Percentiles rank a stretch among this genome's conserved stretches.
Evolutionary conservation across 2,797 vertebrate genomes (phyloP).

Genomic region (Scleropages formosus): DNA sequence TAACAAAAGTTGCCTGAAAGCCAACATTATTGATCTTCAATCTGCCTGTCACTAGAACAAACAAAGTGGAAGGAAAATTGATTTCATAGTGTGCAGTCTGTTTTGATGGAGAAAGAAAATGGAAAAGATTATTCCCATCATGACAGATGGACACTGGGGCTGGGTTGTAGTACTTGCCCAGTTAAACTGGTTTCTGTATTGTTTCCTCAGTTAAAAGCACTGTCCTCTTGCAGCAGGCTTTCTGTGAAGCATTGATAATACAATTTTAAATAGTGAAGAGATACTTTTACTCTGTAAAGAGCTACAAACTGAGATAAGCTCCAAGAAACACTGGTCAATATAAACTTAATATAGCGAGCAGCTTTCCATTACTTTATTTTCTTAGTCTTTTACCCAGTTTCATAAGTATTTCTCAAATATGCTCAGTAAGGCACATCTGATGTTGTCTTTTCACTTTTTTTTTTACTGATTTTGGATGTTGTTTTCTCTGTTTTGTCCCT

Average conservation of each 20-base stretch:
- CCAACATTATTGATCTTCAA: neutral
- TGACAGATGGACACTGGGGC: constrained; percentile 9
- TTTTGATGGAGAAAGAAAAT: neutral
- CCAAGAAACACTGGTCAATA: too few relatives aligned
- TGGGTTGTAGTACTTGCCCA: neutral
- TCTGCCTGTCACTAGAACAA: neutral
- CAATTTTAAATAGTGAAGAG: constrained; percentile 5
- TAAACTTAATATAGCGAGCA: neutral
- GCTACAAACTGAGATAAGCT: too few relatives aligned
- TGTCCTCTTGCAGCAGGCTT: neutral
- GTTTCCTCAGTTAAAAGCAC: neutral
- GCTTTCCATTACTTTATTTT: neutral
- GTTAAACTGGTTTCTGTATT: neutral
- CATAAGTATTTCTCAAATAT: neutral
- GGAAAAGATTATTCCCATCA: neutral
- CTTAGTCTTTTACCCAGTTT: neutral
- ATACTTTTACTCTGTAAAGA: neutral
- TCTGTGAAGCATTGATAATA: neutral
- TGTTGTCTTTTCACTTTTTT: neutral
- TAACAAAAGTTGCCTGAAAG: constrained; percentile 20
- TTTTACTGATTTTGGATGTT: neutral
- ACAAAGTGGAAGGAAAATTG: constrained; percentile 19
- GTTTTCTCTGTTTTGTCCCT: neutral
- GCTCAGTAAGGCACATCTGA: too few relatives aligned
- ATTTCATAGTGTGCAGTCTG: constrained; percentile 9